Evolutionary conservation across 2,113 vertebrate species (phyloP).

Genomic region (Nanger granti): DNA sequence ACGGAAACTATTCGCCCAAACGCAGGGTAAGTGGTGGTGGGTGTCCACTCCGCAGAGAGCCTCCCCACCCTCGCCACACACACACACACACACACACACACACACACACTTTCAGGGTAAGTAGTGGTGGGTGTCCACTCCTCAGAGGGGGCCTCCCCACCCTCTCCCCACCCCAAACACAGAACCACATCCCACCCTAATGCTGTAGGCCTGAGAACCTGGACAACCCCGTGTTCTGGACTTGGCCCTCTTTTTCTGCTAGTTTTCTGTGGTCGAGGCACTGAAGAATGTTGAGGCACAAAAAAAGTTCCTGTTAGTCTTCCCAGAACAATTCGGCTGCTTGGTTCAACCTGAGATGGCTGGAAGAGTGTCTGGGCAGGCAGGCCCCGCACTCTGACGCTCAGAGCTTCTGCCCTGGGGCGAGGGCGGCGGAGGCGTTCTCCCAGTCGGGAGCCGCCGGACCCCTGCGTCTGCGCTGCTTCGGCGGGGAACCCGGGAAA

Average conservation of each 20-base stretch:
- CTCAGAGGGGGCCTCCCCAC: no score
- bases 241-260: not conserved
- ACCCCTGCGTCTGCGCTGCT: not conserved
- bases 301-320: not conserved
- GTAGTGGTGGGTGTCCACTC: no score
- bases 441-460: no score
- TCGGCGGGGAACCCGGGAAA: accelerated
- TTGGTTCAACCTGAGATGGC: not conserved
- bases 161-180: not conserved
- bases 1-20: not conserved
- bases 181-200: not conserved
- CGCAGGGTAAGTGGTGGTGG: not conserved
- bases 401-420: not conserved
- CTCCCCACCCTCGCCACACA: no score
- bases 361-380: not conserved
- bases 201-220: not conserved
- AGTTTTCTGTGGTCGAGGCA: not conserved
- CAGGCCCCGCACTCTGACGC: not conserved
- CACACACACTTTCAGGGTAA: not conserved
- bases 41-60: no score
- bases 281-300: not conserved
- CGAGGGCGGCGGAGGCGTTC: not conserved
- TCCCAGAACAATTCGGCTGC: accelerated
- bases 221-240: accelerated
- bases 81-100: not conserved